Percentiles rank a stretch among this genome's conserved stretches.
Conservation (phyloP, 2,797 vertebrate species). For the Spinibarbus caldwelli region DNA sequence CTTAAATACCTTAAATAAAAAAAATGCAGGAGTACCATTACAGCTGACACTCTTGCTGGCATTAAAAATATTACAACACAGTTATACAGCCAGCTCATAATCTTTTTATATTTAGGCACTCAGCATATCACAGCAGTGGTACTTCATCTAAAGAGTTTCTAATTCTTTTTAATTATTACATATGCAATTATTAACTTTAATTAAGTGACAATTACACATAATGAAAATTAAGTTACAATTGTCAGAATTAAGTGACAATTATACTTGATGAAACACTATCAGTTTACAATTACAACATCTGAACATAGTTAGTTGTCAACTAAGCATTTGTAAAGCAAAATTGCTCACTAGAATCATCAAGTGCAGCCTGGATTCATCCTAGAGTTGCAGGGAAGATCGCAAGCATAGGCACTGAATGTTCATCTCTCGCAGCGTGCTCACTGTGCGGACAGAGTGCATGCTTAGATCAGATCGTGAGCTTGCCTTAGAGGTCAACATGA, state of each 20-base stretch:
- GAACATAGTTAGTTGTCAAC: background rate
- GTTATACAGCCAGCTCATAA: background rate
- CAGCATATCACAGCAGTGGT: background rate
- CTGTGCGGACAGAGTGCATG: slow-evolving; percentile 4
- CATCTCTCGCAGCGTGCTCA: slow-evolving; percentile 27
- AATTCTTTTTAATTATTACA: background rate
- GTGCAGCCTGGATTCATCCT: background rate
- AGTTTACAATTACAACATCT: background rate
- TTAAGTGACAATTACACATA: background rate
- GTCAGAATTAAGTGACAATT: background rate
- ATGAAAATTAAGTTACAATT: background rate
- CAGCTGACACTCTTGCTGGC: slow-evolving; percentile 37
- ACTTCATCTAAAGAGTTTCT: background rate
- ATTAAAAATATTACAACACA: background rate
- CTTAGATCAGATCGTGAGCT: slow-evolving; percentile 36
- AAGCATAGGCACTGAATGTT: background rate
- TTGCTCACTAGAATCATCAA: background rate
- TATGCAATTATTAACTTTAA: background rate
- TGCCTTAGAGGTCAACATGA: slow-evolving; percentile 67
- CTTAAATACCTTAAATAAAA: background rate
- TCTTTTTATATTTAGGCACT: background rate
- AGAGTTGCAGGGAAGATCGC: background rate
- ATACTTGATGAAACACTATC: background rate
- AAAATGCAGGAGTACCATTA: slow-evolving; percentile 18
- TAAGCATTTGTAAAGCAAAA: background rate